Evolutionary conservation across 1,140 invertebrate genomes (phyloP).

Genomic region (Neuroterus valhalla): DNA sequence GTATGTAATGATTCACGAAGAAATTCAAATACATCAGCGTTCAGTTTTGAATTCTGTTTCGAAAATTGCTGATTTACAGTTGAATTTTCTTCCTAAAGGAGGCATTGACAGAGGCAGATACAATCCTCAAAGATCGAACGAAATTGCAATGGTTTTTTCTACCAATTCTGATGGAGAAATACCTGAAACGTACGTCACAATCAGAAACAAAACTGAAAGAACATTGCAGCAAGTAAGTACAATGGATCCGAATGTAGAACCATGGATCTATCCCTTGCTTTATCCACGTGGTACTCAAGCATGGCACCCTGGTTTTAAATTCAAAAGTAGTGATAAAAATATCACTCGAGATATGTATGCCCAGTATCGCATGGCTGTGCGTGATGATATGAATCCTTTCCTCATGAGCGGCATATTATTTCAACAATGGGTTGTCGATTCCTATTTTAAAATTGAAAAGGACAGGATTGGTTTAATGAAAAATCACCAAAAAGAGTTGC

Average conservation of each 20-base stretch:
- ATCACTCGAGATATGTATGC: background rate
- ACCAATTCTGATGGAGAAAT: slow-evolving; percentile 39
- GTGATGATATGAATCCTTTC: background rate
- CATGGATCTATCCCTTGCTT: slow-evolving; percentile 25
- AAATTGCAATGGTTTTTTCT: no score
- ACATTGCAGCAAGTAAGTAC: slow-evolving; percentile 31
- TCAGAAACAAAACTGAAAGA: slow-evolving; percentile 37
- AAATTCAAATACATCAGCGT: background rate
- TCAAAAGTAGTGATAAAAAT: slow-evolving; percentile 1
- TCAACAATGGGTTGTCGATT: slow-evolving; percentile 29
- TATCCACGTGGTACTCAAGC: slow-evolving; percentile 25
- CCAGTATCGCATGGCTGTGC: slow-evolving; percentile 1
- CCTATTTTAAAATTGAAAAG: slow-evolving; percentile 30
- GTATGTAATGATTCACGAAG: no score
- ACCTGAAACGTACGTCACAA: slow-evolving; percentile 36
- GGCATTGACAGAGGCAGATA: background rate
- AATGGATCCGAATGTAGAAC: slow-evolving; percentile 38
- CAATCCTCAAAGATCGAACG: no score
- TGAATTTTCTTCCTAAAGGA: slow-evolving; percentile 5
- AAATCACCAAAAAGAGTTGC: slow-evolving; percentile 31
- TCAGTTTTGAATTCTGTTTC: background rate
- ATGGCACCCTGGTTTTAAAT: slow-evolving; percentile 19
- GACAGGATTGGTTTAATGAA: slow-evolving; percentile 24
- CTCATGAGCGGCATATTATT: background rate
- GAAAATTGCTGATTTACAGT: background rate